A percentile compares a stretch with the other conserved stretches of the same genome.
Conservation (phyloP, 2,888 invertebrate species). For the Andrena flavipes region DNA sequence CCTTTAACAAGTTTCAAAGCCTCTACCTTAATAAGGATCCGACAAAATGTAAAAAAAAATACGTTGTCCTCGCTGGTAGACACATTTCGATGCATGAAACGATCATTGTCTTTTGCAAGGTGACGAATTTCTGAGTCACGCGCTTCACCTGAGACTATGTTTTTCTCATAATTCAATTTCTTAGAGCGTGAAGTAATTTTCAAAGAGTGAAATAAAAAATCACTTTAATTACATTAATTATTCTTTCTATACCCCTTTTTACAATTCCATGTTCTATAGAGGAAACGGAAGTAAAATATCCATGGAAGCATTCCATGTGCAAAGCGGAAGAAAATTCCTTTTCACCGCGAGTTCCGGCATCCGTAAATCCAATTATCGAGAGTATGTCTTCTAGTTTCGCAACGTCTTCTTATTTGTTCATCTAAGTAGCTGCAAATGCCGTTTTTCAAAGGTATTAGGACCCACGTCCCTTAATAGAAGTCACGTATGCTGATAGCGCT, state of each 20-base stretch:
- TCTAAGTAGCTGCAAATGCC: not conserved
- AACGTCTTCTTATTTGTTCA: not conserved
- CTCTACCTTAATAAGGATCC: no score
- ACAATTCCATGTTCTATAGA: not conserved
- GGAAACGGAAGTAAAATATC: not conserved
- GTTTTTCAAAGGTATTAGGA: not conserved
- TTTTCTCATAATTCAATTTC: not conserved
- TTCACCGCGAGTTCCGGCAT: not conserved
- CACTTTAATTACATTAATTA: conserved; percentile 15
- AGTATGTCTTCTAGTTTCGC: no score
- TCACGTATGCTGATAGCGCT: not conserved
- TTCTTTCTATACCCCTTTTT: not conserved
- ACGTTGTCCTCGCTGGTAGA: no score
- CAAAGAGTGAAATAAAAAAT: not conserved
- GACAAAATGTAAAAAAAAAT: no score
- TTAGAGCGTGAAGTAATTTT: no score
- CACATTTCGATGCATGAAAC: not conserved
- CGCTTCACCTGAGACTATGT: not conserved
- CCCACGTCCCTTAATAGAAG: not conserved
- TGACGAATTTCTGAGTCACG: not conserved
- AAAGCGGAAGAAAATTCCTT: not conserved
- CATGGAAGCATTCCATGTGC: not conserved
- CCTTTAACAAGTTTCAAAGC: no score
- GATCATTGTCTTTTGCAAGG: not conserved
- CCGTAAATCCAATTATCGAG: not conserved